phyloP scores from a whole-genome alignment of 1,140 invertebrate genomes.

The Drosophila seguyi region DNA sequence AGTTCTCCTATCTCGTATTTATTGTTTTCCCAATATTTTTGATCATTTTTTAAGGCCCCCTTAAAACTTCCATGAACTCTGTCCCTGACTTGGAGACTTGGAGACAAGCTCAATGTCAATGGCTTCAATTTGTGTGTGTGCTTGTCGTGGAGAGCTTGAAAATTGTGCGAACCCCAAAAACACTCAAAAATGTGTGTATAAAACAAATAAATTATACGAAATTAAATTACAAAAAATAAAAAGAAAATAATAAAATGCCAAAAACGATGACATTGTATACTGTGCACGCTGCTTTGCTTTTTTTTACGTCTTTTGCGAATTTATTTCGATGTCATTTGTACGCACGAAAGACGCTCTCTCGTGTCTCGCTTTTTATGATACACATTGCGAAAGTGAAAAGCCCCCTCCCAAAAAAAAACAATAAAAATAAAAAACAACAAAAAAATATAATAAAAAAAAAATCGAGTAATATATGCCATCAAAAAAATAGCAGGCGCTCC shows the following conservation, averaged over 20 bases:
- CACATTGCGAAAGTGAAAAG: constrained; percentile 47
- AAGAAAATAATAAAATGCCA: constrained; percentile 36
- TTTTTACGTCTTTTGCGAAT: constrained; percentile 16
- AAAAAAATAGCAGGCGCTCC: background rate
- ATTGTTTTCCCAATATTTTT: no score
- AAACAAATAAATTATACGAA: constrained; percentile 54
- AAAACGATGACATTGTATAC: constrained; percentile 57
- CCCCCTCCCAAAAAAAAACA: constrained; percentile 1
- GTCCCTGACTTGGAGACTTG: constrained; percentile 2
- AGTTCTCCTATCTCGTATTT: no score
- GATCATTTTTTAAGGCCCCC: background rate
- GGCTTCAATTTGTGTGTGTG: constrained; percentile 44
- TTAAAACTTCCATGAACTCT: background rate
- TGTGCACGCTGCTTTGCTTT: constrained; percentile 4
- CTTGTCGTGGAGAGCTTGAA: constrained; percentile 20
- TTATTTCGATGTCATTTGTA: constrained; percentile 38
- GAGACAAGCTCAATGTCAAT: constrained; percentile 74
- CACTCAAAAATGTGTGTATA: constrained; percentile 12
- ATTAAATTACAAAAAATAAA: constrained; percentile 30
- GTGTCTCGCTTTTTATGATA: constrained; percentile 14
- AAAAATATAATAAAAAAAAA: background rate
- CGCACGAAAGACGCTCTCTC: constrained; percentile 20
- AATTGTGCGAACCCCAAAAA: constrained; percentile 56
- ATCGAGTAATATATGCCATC: constrained; percentile 1
- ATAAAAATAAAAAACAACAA: background rate